Conservation (phyloP, 2,888 invertebrate genomes). For the Polydrusus pterygomalis region DNA sequence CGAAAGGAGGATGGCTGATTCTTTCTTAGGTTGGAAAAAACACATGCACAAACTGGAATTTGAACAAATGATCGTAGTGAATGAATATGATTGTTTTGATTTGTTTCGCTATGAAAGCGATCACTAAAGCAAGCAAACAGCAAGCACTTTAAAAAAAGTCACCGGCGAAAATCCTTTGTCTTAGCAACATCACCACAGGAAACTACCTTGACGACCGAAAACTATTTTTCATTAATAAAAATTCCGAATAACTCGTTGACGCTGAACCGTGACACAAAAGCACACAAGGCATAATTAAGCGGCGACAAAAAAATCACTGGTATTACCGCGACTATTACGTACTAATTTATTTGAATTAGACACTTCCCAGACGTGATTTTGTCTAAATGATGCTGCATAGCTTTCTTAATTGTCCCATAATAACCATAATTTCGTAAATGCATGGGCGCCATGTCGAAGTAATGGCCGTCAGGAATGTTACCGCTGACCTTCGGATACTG, state of each 20-base stretch:
- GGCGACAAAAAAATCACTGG: conserved; percentile 29
- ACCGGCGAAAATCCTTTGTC: background rate
- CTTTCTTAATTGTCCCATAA: conserved; percentile 56
- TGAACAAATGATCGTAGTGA: too few relatives aligned
- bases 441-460: conserved; percentile 62
- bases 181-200: background rate
- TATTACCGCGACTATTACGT: conserved; percentile 30
- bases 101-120: too few relatives aligned
- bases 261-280: conserved; percentile 14
- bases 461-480: conserved; percentile 63
- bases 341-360: conserved; percentile 55
- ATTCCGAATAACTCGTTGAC: conserved; percentile 26
- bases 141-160: background rate
- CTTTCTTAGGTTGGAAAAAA: too few relatives aligned
- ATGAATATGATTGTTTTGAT: too few relatives aligned
- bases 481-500: conserved; percentile 64
- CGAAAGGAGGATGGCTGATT: too few relatives aligned
- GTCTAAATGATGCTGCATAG: conserved; percentile 50
- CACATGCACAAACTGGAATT: too few relatives aligned
- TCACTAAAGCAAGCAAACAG: too few relatives aligned
- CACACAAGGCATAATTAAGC: conserved; percentile 20
- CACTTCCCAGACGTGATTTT: conserved; percentile 52
- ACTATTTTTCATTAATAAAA: conserved; percentile 10
- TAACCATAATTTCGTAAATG: conserved; percentile 62
- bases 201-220: background rate